phyloP scores from a whole-genome alignment of 2,797 vertebrate genomes.

The Betta splendens region DNA sequence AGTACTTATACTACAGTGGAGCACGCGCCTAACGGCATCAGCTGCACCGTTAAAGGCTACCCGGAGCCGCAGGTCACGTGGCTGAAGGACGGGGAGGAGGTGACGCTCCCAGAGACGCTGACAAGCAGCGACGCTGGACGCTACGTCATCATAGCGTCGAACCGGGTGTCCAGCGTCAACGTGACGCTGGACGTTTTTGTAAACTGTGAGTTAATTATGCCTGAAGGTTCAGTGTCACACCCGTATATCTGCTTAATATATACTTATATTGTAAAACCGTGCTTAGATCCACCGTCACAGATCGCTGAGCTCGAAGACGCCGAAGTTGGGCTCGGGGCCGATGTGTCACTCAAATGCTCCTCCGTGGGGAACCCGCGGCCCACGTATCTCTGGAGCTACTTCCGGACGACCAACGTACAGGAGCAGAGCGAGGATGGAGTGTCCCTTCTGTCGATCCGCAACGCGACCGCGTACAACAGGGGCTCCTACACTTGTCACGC shows the following conservation, averaged over 20 bases:
- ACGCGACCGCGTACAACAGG: constrained; percentile 51
- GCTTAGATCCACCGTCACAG: constrained; percentile 63
- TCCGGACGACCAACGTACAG: constrained; percentile 45
- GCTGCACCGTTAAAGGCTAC: constrained; percentile 52
- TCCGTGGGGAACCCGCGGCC: constrained; percentile 58
- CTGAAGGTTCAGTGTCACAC: background rate
- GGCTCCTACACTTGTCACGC: constrained; percentile 70
- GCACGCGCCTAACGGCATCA: constrained; percentile 1
- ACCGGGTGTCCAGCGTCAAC: fast-evolving
- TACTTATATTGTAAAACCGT: background rate
- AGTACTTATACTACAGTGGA: constrained; percentile 36
- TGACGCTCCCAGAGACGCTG: constrained; percentile 35
- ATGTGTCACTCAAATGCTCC: constrained; percentile 62
- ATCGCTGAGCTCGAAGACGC: constrained; percentile 67
- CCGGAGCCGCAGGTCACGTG: constrained; percentile 31
- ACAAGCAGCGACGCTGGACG: constrained; percentile 55
- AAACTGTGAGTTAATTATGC: constrained; percentile 59
- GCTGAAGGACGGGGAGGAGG: constrained; percentile 57
- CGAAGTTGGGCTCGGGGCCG: constrained; percentile 48
- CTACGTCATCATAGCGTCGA: constrained; percentile 60
- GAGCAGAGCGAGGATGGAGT: constrained; percentile 55
- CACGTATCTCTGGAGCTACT: constrained; percentile 64
- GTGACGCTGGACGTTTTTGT: constrained; percentile 58
- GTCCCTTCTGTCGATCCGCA: constrained; percentile 58
- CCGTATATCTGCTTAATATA: background rate